Evolutionary conservation across 35 echinoderm and acorn worm species (phyloP).

Genomic region (Acanthaster planci): DNA sequence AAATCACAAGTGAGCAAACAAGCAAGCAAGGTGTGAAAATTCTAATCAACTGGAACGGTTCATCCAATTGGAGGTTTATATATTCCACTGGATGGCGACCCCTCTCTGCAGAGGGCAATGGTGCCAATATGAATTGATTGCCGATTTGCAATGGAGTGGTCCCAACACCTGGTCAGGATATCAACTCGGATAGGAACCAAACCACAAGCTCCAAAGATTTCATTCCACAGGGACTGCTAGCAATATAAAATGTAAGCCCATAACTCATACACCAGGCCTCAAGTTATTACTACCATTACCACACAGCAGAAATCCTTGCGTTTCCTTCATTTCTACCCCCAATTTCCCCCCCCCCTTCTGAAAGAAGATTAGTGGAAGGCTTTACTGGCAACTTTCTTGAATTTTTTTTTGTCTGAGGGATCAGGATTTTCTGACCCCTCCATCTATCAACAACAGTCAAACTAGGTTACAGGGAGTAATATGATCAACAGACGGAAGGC

Average conservation of each 20-base stretch:
- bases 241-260: slow-evolving; percentile 9
- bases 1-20: no score
- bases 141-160: neutral
- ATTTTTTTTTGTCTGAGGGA: neutral
- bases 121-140: slow-evolving; percentile 16
- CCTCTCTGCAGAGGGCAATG: neutral
- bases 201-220: slow-evolving; percentile 11
- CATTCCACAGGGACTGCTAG: neutral
- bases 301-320: neutral
- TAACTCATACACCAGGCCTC: slow-evolving; percentile 11
- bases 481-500: slow-evolving; percentile 4
- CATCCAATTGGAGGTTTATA: neutral
- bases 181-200: neutral
- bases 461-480: slow-evolving; percentile 24
- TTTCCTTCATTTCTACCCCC: neutral
- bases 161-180: slow-evolving; percentile 4
- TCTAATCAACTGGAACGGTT: no score
- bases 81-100: neutral
- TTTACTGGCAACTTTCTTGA: neutral
- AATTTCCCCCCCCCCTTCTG: neutral
- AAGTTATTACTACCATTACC: neutral
- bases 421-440: slow-evolving; percentile 7
- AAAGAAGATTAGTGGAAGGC: neutral
- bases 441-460: slow-evolving; percentile 18
- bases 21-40: no score